Base-by-base conservation (phyloP, 2,888 invertebrate genomes). In the Calliopum simillimum region DNA sequence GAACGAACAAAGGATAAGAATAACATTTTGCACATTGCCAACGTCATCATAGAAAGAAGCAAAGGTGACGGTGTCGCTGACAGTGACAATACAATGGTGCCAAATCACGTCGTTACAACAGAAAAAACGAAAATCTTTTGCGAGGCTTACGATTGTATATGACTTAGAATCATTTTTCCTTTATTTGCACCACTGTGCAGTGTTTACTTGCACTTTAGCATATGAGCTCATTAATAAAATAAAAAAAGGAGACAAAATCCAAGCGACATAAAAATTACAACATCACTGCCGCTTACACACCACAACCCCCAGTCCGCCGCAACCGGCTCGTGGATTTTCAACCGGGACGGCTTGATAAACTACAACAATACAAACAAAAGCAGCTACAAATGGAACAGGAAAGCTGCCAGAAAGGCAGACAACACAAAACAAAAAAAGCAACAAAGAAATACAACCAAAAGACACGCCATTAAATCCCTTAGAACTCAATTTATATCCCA, bases 401-500 rank as follows among this genome's bases (percentile, higher is more conserved):
- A 16, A 58, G 33, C n/a, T 6, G 43, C 6, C 8, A 23, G 23
- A 23, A 23, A 14, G 23, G 6, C 21, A 21, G 23, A 55, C 55
- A 44, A 44, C 59, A 16, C 13, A 19, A 59, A 59, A 19, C 5
- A 59, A 19, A 44, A 55, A 13, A 44, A 66, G 59, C 64, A 61
- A 43, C 13, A 53, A 62, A 58, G 23, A 55, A 67, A 41, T 41
- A 66, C 56, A 66, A 66, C 59, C 21, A 56, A 56, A 69, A 43
- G 49, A 64, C 69, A 55, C 69, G 76, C 82, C 81, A 82, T 82
- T 82, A 82, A 82, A 82, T 82, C 82, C 81, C 81, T 80, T 78
- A 80, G 82, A 82, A 81, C 82, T 79, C 78, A 81, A 81, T 82
- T 82, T 79, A 79, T 81, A 82, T 82, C 82, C 82, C 82, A 81